These are phyloP conservation scores for Drosophila demipolita DNA, from an alignment of 2,888 invertebrate species.

Conservation along the genomic window DNA sequence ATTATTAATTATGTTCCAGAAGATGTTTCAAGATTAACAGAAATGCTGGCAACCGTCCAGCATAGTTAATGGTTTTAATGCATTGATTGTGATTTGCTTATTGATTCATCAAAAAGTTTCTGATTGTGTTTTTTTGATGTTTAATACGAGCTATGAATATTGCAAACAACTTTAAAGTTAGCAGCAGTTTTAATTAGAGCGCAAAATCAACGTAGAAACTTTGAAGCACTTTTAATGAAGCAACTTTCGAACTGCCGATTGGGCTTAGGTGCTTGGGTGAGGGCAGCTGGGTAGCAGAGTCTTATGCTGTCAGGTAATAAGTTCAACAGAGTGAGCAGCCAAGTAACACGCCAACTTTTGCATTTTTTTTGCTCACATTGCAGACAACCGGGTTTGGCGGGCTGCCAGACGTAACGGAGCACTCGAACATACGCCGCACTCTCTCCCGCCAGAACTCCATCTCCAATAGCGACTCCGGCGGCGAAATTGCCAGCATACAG, in stretches of 20 bases:
- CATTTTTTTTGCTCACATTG: constrained; percentile 26
- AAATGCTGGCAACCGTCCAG: constrained; percentile 4
- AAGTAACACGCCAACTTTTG: constrained; percentile 22
- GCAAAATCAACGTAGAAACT: constrained; percentile 73
- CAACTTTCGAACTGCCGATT: constrained; percentile 49
- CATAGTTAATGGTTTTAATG: constrained; percentile 2
- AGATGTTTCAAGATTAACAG: constrained; percentile 22
- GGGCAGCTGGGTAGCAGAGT: constrained; percentile 6
- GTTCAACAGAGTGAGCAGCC: constrained; percentile 12
- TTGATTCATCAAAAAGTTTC: constrained; percentile 76
- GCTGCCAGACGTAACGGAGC: constrained; percentile 85
- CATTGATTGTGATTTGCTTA: constrained; percentile 66
- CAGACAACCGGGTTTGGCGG: constrained; percentile 85
- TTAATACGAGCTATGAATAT: constrained; percentile 71
- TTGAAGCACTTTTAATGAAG: constrained; percentile 75
- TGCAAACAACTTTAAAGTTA: constrained; percentile 56
- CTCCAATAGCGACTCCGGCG: constrained; percentile 84
- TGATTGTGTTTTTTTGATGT: constrained; percentile 63
- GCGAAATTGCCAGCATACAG: constrained; percentile 84
- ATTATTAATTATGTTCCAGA: constrained; percentile 37
- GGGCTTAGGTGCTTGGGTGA: neutral
- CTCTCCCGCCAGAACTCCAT: constrained; percentile 84
- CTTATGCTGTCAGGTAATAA: constrained; percentile 42
- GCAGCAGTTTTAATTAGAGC: constrained; percentile 75
- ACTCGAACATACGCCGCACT: constrained; percentile 84